Conservation (phyloP, 2,888 invertebrate species). For the Carcina quercana region DNA sequence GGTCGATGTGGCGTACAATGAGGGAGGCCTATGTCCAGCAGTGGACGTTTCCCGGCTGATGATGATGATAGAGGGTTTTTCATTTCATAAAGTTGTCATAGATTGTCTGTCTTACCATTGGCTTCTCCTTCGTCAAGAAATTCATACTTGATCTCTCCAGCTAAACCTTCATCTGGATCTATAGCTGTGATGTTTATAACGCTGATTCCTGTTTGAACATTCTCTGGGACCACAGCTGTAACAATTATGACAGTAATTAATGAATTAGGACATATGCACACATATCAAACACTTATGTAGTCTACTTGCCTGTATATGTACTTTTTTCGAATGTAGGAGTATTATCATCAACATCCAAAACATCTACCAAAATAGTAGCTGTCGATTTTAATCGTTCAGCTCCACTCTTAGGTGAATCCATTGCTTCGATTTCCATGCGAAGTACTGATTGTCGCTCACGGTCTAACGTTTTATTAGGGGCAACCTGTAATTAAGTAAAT, state of each 20-base stretch:
- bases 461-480: conserved; percentile 79
- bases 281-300: no score
- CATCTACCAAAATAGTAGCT: conserved; percentile 78
- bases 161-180: conserved; percentile 85
- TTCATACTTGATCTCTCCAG: conserved; percentile 81
- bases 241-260: background rate
- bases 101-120: conserved; percentile 61
- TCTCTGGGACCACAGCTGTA: conserved; percentile 84
- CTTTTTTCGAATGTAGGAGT: conserved; percentile 79
- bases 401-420: conserved; percentile 82
- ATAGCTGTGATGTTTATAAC: conserved; percentile 81
- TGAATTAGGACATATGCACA: background rate
- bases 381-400: conserved; percentile 78
- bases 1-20: no score
- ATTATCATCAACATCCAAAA: conserved; percentile 87
- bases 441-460: conserved; percentile 82
- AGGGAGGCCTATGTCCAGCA: no score
- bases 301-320: conserved; percentile 72
- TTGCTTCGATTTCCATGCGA: conserved; percentile 81
- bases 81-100: no score
- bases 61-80: no score
- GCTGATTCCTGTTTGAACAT: conserved; percentile 77
- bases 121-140: conserved; percentile 83
- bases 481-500: conserved; percentile 47
- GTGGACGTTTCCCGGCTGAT: no score